phyloP scores from a whole-genome alignment of 2,888 invertebrate genomes.

The Drosophila meridionalis region DNA sequence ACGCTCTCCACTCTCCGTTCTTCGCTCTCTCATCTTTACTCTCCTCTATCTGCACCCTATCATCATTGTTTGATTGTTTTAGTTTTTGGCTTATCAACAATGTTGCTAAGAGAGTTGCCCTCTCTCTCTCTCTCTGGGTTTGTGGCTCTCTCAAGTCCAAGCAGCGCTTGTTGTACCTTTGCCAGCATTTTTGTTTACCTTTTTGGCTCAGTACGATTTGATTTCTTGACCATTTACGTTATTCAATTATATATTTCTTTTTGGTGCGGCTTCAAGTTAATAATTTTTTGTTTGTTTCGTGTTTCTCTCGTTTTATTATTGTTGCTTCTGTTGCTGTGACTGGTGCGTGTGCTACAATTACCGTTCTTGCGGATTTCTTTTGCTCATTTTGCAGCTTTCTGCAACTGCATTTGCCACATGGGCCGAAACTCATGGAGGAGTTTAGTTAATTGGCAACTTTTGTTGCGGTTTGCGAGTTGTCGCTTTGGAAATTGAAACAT shows the following conservation, averaged over 20 bases:
- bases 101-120: constrained; percentile 60
- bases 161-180: constrained; percentile 63
- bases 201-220: constrained; percentile 77
- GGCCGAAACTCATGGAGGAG: constrained; percentile 31
- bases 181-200: constrained; percentile 78
- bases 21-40: background rate
- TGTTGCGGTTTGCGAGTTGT: constrained; percentile 32
- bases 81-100: constrained; percentile 63
- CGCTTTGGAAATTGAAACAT: constrained; percentile 36
- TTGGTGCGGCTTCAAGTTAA: constrained; percentile 51
- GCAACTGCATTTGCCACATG: constrained; percentile 73
- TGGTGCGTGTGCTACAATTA: constrained; percentile 70
- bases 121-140: constrained; percentile 1
- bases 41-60: constrained; percentile 7
- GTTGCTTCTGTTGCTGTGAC: constrained; percentile 1
- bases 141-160: constrained; percentile 1
- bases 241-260: constrained; percentile 67
- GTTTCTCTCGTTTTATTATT: constrained; percentile 3
- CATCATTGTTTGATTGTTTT: constrained; percentile 44
- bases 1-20: background rate
- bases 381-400: constrained; percentile 34
- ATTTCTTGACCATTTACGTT: constrained; percentile 81
- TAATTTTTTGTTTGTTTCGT: constrained; percentile 17
- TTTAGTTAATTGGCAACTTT: constrained; percentile 43
- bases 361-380: constrained; percentile 65